A percentile compares a stretch with the other conserved stretches of the same genome.
Conservation (phyloP, 2,113 vertebrate genomes). For the Siniperca chuatsi region DNA sequence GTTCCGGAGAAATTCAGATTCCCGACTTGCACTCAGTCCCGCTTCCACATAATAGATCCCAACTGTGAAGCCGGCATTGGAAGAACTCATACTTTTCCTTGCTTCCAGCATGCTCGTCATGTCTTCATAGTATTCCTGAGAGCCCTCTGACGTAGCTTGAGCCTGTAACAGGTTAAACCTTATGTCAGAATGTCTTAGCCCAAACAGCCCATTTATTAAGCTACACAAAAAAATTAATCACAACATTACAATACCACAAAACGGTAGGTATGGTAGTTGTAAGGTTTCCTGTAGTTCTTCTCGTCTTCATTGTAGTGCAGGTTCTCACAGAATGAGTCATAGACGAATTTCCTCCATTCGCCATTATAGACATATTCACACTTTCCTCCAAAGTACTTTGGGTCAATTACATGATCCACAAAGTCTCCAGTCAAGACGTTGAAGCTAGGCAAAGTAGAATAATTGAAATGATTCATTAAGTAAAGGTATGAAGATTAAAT, state of each 20-base stretch:
- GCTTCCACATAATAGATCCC: neutral
- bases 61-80: slow-evolving; percentile 38
- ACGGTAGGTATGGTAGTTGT: slow-evolving; percentile 91
- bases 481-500: neutral
- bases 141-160: slow-evolving; percentile 85
- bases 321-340: slow-evolving; percentile 88
- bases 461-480: neutral
- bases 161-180: slow-evolving; percentile 81
- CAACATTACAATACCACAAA: slow-evolving; percentile 84
- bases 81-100: slow-evolving; percentile 62
- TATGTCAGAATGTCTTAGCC: neutral
- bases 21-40: slow-evolving; percentile 52
- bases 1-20: slow-evolving; percentile 76
- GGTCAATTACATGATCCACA: slow-evolving; percentile 83
- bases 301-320: slow-evolving; percentile 90
- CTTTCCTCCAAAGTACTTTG: slow-evolving; percentile 86
- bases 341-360: slow-evolving; percentile 91
- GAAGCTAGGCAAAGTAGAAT: slow-evolving; percentile 81
- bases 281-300: slow-evolving; percentile 93
- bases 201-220: neutral
- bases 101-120: slow-evolving; percentile 81
- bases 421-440: slow-evolving; percentile 86
- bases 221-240: neutral
- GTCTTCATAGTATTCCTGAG: slow-evolving; percentile 84
- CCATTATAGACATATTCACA: slow-evolving; percentile 95